Base-by-base conservation (phyloP, 1,140 invertebrate genomes). In the Danaus melanippus region DNA sequence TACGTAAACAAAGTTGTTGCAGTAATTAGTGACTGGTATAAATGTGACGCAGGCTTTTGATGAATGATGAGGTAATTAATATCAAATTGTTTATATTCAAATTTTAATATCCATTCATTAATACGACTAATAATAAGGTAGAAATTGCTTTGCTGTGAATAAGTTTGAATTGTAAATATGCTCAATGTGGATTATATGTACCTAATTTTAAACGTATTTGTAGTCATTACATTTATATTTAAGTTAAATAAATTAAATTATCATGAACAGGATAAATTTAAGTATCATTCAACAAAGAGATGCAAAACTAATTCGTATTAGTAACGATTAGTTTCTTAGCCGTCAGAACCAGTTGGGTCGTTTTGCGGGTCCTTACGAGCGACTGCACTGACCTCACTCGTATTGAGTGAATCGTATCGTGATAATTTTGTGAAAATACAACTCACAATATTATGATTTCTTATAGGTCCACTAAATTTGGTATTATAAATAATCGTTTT, bases 301-400 rank as follows among this genome's bases (percentile, higher is more conserved):
- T 67, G 62, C 58, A 65, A 65, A 32, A 60, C 61, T 61, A 60
- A 58, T 53, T 60, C 62, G 53, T 66, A 60, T 63, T 62, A 68
- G 60, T 60, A 62, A 55, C 66, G 63, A 63, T 66, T 77, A 71
- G 77, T 77, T 77, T 71, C 64, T 68, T 69, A 66, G 60, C 53
- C 72, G 77, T 79, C 79, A 77, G 66, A 52, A 56, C 55, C 74
- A 80, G 70, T 63, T 50, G 68, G 71, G 62, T 66, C 59, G 66
- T 65, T 67, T 58, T 49, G 57, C 49, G 71, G 68, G 62, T 54
- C 49, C 63, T 80, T 62, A 71, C 76, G 73, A 72, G 50, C 59
- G 66, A 62, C 48, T 80, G 75, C 69, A 66, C 64, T 53, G 64
- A 61, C 69, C 65, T 53, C 42, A 46, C 42, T 53, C 47, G 12